Conservation (phyloP, 1,140 invertebrate genomes). For the Spodoptera frugiperda region DNA sequence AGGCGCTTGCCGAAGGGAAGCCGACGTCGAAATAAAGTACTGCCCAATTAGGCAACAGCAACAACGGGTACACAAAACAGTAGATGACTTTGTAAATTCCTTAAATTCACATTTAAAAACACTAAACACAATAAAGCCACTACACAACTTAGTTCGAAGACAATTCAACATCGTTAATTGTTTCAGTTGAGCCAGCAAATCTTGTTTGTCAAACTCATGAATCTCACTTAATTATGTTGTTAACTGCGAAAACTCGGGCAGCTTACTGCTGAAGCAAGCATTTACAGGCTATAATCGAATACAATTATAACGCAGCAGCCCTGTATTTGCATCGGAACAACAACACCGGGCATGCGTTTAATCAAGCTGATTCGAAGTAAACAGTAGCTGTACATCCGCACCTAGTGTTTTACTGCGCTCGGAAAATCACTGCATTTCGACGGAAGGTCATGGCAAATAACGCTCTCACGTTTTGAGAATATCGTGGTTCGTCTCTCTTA, state of each 20-base stretch:
- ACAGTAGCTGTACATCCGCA: constrained; percentile 20
- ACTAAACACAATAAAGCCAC: too few species aligned
- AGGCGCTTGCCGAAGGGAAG: neutral
- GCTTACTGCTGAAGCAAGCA: too few species aligned
- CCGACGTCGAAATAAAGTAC: neutral
- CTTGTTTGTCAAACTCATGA: too few species aligned
- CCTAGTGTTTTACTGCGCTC: constrained; percentile 9
- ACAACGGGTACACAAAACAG: neutral
- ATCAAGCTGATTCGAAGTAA: constrained; percentile 30
- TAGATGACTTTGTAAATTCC: too few species aligned
- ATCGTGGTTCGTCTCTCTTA: neutral
- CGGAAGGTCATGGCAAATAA: constrained; percentile 6
- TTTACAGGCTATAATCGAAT: constrained; percentile 7
- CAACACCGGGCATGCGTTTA: constrained; percentile 19
- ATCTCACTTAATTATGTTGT: too few species aligned
- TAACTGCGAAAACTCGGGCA: too few species aligned
- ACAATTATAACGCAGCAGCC: constrained; percentile 6
- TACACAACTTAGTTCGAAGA: too few species aligned
- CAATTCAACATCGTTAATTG: too few species aligned
- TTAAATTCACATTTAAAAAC: neutral
- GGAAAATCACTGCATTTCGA: neutral
- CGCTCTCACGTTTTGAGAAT: neutral
- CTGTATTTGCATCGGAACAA: constrained; percentile 17
- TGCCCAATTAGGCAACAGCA: neutral
- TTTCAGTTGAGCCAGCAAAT: too few species aligned